Evolutionary conservation across 2,797 vertebrate genomes (phyloP).

Genomic region (Nasua narica): DNA sequence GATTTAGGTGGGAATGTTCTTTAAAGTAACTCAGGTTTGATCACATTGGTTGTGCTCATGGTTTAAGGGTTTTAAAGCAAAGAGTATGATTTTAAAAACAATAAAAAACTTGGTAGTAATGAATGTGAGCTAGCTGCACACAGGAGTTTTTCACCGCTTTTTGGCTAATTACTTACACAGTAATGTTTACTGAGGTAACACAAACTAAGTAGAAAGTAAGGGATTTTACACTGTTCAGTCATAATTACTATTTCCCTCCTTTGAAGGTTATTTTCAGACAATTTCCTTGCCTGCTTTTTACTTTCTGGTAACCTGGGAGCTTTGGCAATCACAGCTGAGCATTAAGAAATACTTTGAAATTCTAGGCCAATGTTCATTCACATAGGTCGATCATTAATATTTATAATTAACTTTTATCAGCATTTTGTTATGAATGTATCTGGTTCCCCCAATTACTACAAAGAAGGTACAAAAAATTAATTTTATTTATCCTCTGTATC

Average conservation of each 20-base stretch:
- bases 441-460: background rate
- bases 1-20: background rate
- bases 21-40: background rate
- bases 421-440: background rate
- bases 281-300: constrained; percentile 11
- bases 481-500: background rate
- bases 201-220: background rate
- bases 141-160: background rate
- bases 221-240: background rate
- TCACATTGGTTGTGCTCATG: background rate
- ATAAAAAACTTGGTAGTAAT: background rate
- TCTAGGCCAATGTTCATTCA: background rate
- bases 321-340: background rate
- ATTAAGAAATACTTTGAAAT: constrained; percentile 41
- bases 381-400: background rate
- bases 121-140: background rate
- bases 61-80: constrained; percentile 25
- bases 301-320: background rate
- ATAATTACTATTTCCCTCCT: background rate
- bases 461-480: background rate
- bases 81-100: background rate
- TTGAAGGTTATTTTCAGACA: constrained; percentile 12
- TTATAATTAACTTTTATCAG: background rate
- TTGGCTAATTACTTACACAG: background rate
- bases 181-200: constrained; percentile 8